Evolutionary conservation across 1,140 invertebrate genomes (phyloP).

Genomic region (Neocloeon triangulifer): DNA sequence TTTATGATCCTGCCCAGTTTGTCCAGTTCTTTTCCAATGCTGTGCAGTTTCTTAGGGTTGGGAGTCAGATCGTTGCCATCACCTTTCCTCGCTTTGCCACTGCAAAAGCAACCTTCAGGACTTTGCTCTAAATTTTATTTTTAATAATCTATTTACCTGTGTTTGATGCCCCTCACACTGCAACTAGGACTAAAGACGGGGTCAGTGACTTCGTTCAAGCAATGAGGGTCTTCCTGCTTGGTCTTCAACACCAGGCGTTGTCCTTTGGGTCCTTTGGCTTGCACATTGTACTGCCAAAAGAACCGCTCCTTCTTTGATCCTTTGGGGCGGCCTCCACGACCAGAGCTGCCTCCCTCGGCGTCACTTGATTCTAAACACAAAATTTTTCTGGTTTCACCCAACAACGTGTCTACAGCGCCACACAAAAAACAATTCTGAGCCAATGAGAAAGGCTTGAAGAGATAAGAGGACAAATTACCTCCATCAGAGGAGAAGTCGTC

Average conservation of each 20-base stretch:
- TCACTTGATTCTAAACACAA: conserved; percentile 33
- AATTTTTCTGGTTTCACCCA: too few species aligned
- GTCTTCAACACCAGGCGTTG: conserved; percentile 60
- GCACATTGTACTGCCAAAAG: conserved; percentile 98
- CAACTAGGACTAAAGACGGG: conserved; percentile 82
- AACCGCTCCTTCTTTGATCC: conserved; percentile 55
- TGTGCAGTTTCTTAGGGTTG: conserved; percentile 73
- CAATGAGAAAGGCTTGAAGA: conserved; percentile 5
- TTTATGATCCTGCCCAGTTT: conserved; percentile 82
- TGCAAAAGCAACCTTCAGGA: too few species aligned
- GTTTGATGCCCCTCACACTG: conserved; percentile 72
- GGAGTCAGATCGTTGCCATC: conserved; percentile 95
- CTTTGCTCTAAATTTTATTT: conserved; percentile 1
- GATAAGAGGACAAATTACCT: conserved; percentile 18
- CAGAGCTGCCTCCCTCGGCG: conserved; percentile 26
- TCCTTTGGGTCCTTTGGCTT: conserved; percentile 93
- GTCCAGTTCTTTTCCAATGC: conserved; percentile 79
- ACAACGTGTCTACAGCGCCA: too few species aligned
- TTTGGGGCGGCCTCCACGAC: conserved; percentile 14
- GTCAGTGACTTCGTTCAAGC: conserved; percentile 69
- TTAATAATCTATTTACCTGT: conserved; percentile 28
- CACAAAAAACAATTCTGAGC: conserved; percentile 8
- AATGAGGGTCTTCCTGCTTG: conserved; percentile 77
- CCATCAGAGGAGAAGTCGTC: conserved; percentile 65
- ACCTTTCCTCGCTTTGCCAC: conserved; percentile 86